Base-by-base conservation (phyloP, 2,113 vertebrate genomes). In the Scophthalmus maximus region DNA sequence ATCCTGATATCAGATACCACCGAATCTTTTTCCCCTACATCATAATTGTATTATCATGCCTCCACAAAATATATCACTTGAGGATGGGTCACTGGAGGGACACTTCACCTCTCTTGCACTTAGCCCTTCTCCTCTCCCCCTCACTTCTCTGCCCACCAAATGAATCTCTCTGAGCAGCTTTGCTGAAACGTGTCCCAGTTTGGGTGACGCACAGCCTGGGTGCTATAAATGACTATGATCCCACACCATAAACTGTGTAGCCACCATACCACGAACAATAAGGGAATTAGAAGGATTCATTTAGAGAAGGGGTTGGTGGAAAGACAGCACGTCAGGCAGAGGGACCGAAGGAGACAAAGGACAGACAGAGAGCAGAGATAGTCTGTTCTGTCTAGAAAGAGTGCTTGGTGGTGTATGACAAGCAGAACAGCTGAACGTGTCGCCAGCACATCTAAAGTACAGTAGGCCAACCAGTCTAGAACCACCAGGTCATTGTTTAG, bases 211-310 rank as follows among this genome's bases (percentile, higher is more conserved):
- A 44, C 62, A 82, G 64, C 36, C 52, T 5, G 51, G 63, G 61
- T 66, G 34, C 75, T 83, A 77, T 76, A 82, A 79, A 86, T 84
- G 81, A 65, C 71, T 68, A n/a, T 10, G 14, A 80, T 81, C 73
- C 61, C 51, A 58, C 49, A 44, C 59, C 32, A 58, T 70, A 67
- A 71, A 83, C 58, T 26, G 73, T 40, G 77, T 17, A 32, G 36
- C 61, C 49, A 44, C 62, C 63, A 57, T 29, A 60, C 29, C 36
- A 49, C 0, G 15, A 68, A 68, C 68, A 85, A 74, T 61, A 42
- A 71, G 30, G 44, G 42, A 56, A 63, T 76, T 56, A 67, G 40
- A 66, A 32, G 56, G 65, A 73, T 84, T 83, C 55, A 67, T 70
- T 81, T 57, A 11, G 52, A 60, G 20, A 25, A 62, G 44, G 30